Evolutionary conservation across 92 coral and sea anemone species (phyloP), one percentile per base, ranked within the genome.

Genomic region (Plumapathes pennacea): DNA sequence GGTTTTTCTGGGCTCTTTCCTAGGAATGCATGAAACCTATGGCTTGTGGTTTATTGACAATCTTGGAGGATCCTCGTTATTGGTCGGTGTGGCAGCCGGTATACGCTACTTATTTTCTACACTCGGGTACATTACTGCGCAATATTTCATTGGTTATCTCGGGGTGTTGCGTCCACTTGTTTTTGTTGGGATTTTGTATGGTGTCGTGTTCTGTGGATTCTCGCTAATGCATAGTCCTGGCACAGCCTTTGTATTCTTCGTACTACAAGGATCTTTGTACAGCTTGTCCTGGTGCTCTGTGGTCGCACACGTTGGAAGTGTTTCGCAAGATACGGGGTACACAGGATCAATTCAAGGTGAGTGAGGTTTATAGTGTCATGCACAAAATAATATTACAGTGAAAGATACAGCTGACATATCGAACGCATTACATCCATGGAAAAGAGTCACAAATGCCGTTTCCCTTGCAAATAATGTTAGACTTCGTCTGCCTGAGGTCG

Each of bases 1-100:
- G 2, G 33, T 55, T 4, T 19, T 38, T 31, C n/a, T 77, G 9
- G 84, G 77, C 2, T 4, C 68, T 14, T 47, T 77, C 1, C 27
- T 39, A 8, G 77, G 84, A 4, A 41, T 77, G 10, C 72, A 70
- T 11, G 60, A 67, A 68, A 25, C 29, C 36, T 78, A 69, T 10
- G 78, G 78, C 1, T 46, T 65, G 30, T 78, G 85, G 85, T 69
- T 69, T 20, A 17, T 78, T 4, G 85, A 78, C 55, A 73, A 78
- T 25, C 78, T 78, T 15, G 85, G 85, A 1, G 69, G 72, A 0
- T 28, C 60, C 25, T 54, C 85, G 5, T 50, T 42, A 18, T 44
- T 78, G 77, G n/a, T 78, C 22, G 85, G 84, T 15, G 5, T 78
- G 5, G 85, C 85, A 3, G 21, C 78, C n/a, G 68, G 70, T 25